These are phyloP conservation scores for Tyrannus savana DNA, from an alignment of 2,113 vertebrate species.

Conservation along the genomic window DNA sequence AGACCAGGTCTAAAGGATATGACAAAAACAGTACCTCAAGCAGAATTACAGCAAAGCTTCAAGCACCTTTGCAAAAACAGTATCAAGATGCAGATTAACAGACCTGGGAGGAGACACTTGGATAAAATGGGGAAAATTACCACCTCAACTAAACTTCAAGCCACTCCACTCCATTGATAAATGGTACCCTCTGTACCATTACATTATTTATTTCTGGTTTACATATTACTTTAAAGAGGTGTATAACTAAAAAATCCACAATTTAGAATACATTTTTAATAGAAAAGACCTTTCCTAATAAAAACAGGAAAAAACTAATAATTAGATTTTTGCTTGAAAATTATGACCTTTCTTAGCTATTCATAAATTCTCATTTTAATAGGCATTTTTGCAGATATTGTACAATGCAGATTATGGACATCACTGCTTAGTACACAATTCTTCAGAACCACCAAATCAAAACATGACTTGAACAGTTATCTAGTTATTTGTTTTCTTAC, in stretches of 20 bases:
- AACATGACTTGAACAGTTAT: background rate
- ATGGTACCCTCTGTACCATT: background rate
- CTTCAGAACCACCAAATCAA: background rate
- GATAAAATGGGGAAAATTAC: background rate
- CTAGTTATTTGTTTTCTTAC: background rate
- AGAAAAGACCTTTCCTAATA: background rate
- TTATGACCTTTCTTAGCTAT: background rate
- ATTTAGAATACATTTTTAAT: background rate
- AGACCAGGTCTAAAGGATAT: background rate
- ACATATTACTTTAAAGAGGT: background rate
- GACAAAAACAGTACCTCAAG: background rate
- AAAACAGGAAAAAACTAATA: background rate
- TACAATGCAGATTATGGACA: background rate
- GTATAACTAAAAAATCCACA: background rate
- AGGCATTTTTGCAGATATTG: background rate
- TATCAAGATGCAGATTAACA: background rate
- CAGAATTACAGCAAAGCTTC: background rate
- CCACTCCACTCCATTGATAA: background rate
- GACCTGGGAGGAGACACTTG: accelerated
- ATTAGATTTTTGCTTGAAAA: background rate
- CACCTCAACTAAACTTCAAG: background rate
- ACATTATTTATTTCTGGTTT: background rate
- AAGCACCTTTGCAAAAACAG: background rate
- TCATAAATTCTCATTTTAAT: background rate
- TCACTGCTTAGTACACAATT: background rate